These are phyloP conservation scores for Phaenicophaeus curvirostris DNA, from an alignment of 2,797 vertebrate genomes.

Conservation along the genomic window DNA sequence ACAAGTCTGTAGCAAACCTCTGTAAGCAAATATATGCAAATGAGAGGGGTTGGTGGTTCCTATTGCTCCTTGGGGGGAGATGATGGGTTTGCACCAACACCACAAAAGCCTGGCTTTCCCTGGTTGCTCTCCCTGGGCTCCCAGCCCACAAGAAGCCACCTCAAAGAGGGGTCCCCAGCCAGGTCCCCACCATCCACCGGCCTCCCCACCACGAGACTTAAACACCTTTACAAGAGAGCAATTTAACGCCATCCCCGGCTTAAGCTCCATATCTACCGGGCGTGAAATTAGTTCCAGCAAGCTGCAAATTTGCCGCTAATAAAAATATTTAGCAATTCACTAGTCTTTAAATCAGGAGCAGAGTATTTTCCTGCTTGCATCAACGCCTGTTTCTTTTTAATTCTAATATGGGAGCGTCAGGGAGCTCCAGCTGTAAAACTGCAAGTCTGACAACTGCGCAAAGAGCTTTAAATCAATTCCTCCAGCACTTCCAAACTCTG, in stretches of 20 bases:
- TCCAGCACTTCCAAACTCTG: not conserved
- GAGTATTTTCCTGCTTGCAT: conserved; percentile 78
- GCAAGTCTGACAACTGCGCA: not conserved
- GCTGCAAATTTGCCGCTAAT: conserved; percentile 84
- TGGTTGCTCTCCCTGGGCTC: not conserved
- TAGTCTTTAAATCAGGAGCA: conserved; percentile 79
- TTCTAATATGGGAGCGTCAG: conserved; percentile 60
- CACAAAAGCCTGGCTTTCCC: not conserved
- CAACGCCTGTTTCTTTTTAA: conserved; percentile 71
- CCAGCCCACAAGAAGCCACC: not conserved
- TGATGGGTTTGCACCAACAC: rapidly evolving
- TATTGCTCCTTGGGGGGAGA: rapidly evolving
- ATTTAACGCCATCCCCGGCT: conserved; percentile 83
- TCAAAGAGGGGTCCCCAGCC: not conserved
- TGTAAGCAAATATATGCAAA: not conserved
- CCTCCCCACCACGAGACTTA: not conserved
- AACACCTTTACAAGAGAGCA: conserved; percentile 71
- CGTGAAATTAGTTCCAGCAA: conserved; percentile 87
- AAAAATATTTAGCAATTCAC: conserved; percentile 84
- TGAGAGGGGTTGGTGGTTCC: not conserved
- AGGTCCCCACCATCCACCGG: conserved; percentile 35
- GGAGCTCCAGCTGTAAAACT: conserved; percentile 45
- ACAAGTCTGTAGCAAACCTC: not conserved
- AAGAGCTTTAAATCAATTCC: conserved; percentile 15
- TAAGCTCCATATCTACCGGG: conserved; percentile 80